Evolutionary conservation across 2,888 invertebrate species (phyloP), one percentile per base, ranked within the genome.

Genomic region (Crematogaster levior): DNA sequence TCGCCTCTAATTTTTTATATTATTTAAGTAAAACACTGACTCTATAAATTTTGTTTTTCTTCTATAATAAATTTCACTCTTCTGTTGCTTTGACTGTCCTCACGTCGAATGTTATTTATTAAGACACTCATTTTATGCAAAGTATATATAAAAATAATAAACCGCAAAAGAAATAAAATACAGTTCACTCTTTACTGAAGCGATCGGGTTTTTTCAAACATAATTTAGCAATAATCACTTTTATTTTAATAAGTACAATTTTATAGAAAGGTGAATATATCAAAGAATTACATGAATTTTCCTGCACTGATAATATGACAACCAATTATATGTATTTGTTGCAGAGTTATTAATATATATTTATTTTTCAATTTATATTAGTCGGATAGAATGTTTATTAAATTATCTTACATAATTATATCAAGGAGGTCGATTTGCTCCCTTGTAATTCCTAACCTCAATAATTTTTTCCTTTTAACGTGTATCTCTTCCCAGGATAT

Each of bases 361-460:
- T 34, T 37, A 37, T 37, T 61, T 61, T 21, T 61, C 6, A 0
- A 21, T 37, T 34, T 21, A 37, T 61, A 12, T 21, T 46, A 46
- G 12, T 46, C 4, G 21, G n/a, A 15, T 6, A 37, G n/a, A 4
- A 1, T 61, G 9, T n/a, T 48, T 63, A n/a, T n/a, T n/a, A n/a
- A n/a, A n/a, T n/a, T 30, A 46, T 30, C n/a, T 18, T 66, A 6
- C 27, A 46, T 12, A 56, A 70, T 24, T 34, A 34, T 15, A 6
- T 1, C 12, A 51, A 34, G 7, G 3, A 37, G 24, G 27, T 40
- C 4, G 15, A 56, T 56, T 12, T 40, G 1, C n/a, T 40, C 18
- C 21, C 18, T n/a, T 15, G 10, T 56, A 27, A 3, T 72, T 56
- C 40, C 37, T 56, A 72, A 72, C 72, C 72, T 72, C 56, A 72